Evolutionary conservation across 2,888 invertebrate genomes (phyloP).

Genomic region (Ormyrus labotus): DNA sequence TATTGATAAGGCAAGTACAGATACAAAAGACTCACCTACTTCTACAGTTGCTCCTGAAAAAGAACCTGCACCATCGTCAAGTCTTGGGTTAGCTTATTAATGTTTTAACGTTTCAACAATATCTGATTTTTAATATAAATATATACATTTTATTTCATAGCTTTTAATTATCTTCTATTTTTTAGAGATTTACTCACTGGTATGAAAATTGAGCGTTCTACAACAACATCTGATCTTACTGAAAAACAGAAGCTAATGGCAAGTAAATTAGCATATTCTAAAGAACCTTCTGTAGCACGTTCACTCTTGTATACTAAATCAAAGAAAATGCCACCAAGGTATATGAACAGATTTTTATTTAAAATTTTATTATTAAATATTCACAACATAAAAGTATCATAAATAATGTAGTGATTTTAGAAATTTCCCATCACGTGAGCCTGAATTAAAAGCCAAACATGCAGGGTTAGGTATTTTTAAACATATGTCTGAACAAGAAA

Average conservation of each 20-base stretch:
- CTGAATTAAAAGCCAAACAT: conserved; percentile 5
- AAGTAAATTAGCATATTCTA: conserved; percentile 53
- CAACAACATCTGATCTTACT: conserved; percentile 70
- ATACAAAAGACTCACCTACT: background rate
- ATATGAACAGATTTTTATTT: background rate
- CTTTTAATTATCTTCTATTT: conserved; percentile 50
- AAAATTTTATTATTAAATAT: background rate
- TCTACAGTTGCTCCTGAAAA: background rate
- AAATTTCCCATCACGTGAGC: background rate
- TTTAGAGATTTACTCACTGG: conserved; percentile 84
- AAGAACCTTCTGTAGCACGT: conserved; percentile 7
- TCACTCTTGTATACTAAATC: conserved; percentile 3
- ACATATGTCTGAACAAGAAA: conserved; percentile 20
- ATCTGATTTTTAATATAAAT: too few species aligned
- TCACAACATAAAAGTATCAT: background rate
- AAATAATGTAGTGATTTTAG: background rate
- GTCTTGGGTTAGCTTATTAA: conserved; percentile 49
- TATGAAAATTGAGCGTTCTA: conserved; percentile 85
- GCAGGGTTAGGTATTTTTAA: conserved; percentile 31
- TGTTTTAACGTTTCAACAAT: background rate
- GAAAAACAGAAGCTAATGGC: background rate
- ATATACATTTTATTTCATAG: background rate
- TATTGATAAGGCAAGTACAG: conserved; percentile 56
- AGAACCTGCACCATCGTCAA: conserved; percentile 18
- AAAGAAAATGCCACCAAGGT: conserved; percentile 1